These are phyloP conservation scores for Anhinga rufa DNA, from an alignment of 2,113 vertebrate genomes.

Conservation along the genomic window DNA sequence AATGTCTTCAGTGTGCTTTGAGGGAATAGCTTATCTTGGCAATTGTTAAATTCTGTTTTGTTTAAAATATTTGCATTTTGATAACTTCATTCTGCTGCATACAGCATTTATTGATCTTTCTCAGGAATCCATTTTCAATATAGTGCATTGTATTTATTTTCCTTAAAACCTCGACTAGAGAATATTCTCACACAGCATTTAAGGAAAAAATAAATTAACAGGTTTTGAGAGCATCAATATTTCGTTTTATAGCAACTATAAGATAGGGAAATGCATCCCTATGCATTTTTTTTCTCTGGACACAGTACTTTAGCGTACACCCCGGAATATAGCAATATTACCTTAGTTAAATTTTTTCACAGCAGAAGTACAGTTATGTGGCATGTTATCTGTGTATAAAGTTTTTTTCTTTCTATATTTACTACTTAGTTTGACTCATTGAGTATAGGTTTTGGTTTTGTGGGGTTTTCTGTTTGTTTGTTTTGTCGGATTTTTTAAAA, in stretches of 20 bases:
- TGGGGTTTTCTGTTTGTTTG: not conserved
- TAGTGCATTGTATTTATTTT: constrained; percentile 1
- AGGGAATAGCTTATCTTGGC: constrained; percentile 39
- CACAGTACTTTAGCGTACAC: not conserved
- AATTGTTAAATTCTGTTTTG: constrained; percentile 60
- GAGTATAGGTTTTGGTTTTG: not conserved
- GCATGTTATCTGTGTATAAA: not conserved
- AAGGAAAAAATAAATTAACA: not conserved
- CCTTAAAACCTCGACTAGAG: not conserved
- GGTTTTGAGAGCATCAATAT: not conserved
- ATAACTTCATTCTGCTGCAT: constrained; percentile 58
- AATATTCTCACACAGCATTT: not conserved
- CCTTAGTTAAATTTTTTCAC: not conserved
- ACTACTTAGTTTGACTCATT: not conserved
- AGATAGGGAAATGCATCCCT: not conserved
- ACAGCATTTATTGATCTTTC: constrained; percentile 60
- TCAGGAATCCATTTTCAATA: constrained; percentile 24
- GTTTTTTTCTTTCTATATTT: not conserved
- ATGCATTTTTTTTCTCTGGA: not conserved
- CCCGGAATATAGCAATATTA: not conserved
- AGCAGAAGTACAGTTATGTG: not conserved
- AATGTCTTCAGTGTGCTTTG: constrained; percentile 53
- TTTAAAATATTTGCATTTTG: constrained; percentile 73
- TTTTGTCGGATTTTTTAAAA: not conserved
- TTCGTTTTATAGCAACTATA: not conserved